phyloP scores from a whole-genome alignment of 2,797 vertebrate species.

The Ceyx erithaca region DNA sequence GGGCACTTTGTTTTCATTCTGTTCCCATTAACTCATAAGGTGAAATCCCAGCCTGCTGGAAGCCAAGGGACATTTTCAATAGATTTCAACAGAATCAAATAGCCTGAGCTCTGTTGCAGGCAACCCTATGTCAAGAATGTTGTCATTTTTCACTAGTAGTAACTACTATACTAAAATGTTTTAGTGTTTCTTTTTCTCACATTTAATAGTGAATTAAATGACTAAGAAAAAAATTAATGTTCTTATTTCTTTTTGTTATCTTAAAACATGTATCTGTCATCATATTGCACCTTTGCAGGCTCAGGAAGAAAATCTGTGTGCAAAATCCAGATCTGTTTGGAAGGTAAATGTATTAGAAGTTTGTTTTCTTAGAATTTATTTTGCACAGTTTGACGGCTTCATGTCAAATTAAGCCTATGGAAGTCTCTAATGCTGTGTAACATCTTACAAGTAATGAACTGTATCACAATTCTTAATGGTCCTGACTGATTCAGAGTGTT shows the following conservation, averaged over 20 bases:
- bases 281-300: background rate
- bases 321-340: background rate
- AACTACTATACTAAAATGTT: background rate
- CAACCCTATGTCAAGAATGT: background rate
- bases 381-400: slow-evolving; percentile 15
- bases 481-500: slow-evolving; percentile 30
- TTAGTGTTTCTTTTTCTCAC: background rate
- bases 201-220: background rate
- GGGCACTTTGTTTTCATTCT: background rate
- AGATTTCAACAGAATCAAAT: background rate
- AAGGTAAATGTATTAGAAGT: slow-evolving; percentile 8
- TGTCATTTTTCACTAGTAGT: background rate
- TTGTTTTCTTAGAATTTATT: slow-evolving; percentile 23
- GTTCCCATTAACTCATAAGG: background rate
- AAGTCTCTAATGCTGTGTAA: background rate
- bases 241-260: background rate
- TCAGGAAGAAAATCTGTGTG: background rate
- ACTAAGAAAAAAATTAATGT: background rate
- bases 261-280: background rate
- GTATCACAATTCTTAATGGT: slow-evolving; percentile 52
- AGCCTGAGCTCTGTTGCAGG: background rate
- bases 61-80: background rate
- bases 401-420: slow-evolving; percentile 43
- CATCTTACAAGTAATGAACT: slow-evolving; percentile 33
- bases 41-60: background rate